Conservation (phyloP, 2,797 vertebrate species). For the Brachyalestes nurse region DNA sequence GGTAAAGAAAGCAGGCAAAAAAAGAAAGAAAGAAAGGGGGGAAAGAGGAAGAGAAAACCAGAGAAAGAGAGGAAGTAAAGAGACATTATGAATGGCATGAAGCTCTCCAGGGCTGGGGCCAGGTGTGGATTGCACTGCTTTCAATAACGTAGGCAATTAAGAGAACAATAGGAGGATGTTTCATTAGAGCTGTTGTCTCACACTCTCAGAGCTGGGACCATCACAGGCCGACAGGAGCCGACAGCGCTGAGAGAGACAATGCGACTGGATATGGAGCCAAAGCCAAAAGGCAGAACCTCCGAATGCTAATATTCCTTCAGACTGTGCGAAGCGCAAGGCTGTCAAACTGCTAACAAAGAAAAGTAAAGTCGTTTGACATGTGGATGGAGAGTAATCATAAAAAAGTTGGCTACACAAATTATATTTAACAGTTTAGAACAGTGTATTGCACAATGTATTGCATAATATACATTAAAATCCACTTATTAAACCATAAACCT, state of each 20-base stretch:
- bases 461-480: no score
- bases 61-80: neutral
- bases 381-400: neutral
- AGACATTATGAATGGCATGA: neutral
- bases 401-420: no score
- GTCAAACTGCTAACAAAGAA: neutral
- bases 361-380: neutral
- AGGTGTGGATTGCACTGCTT: slow-evolving; percentile 64
- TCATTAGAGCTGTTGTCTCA: slow-evolving; percentile 53
- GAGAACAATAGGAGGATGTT: slow-evolving; percentile 62
- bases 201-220: slow-evolving; percentile 26
- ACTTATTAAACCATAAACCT: no score
- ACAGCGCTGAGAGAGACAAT: slow-evolving; percentile 23
- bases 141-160: slow-evolving; percentile 63
- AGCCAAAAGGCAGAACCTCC: slow-evolving; percentile 10
- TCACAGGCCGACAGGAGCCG: slow-evolving; percentile 12
- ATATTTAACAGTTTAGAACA: no score
- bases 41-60: neutral
- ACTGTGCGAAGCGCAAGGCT: neutral
- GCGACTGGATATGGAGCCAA: slow-evolving; percentile 7
- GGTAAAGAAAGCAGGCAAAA: slow-evolving; percentile 9
- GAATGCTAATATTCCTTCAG: slow-evolving; percentile 1
- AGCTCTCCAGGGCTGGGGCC: slow-evolving; percentile 54
- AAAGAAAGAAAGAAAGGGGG: slow-evolving; percentile 6
- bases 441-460: no score